phyloP scores from a whole-genome alignment of 2,797 vertebrate genomes.

The Enteromius anoplus region DNA sequence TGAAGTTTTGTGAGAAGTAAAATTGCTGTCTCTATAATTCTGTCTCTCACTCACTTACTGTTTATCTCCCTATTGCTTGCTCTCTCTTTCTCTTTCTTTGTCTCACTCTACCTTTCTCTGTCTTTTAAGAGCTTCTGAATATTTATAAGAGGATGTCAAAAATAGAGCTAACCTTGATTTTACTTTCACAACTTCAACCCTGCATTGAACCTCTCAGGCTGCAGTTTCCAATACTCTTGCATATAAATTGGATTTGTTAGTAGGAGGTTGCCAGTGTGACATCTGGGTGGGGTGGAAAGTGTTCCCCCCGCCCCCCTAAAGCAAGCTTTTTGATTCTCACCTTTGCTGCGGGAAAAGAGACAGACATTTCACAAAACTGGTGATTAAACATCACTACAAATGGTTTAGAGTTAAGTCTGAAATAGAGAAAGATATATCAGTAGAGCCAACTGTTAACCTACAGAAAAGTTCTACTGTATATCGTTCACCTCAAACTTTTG shows the following conservation, averaged over 20 bases:
- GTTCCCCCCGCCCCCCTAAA: slow-evolving; percentile 35
- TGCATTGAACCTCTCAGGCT: slow-evolving; percentile 56
- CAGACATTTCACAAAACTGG: slow-evolving; percentile 42
- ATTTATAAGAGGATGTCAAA: slow-evolving; percentile 73
- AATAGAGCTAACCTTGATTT: slow-evolving; percentile 74
- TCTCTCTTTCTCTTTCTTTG: slow-evolving; percentile 29
- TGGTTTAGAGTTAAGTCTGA: slow-evolving; percentile 10
- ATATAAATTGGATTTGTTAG: slow-evolving; percentile 57
- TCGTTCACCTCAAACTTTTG: slow-evolving; percentile 49
- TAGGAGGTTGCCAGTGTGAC: slow-evolving; percentile 57
- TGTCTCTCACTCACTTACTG: slow-evolving; percentile 33
- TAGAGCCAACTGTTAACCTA: slow-evolving; percentile 45
- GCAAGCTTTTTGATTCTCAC: slow-evolving; percentile 60
- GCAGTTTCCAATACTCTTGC: slow-evolving; percentile 58
- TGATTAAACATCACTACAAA: slow-evolving; percentile 34
- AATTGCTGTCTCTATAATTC: slow-evolving; percentile 74
- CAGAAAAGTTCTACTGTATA: slow-evolving; percentile 21
- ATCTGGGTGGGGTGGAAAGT: slow-evolving; percentile 51
- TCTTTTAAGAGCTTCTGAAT: slow-evolving; percentile 71
- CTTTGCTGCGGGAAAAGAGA: slow-evolving; percentile 54
- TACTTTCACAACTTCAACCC: slow-evolving; percentile 64
- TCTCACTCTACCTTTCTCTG: slow-evolving; percentile 36
- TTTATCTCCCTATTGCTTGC: slow-evolving; percentile 20
- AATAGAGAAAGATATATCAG: background rate
- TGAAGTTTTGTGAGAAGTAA: slow-evolving; percentile 70